Conservation (phyloP, 2,113 vertebrate genomes). For the Vulpes vulpes region DNA sequence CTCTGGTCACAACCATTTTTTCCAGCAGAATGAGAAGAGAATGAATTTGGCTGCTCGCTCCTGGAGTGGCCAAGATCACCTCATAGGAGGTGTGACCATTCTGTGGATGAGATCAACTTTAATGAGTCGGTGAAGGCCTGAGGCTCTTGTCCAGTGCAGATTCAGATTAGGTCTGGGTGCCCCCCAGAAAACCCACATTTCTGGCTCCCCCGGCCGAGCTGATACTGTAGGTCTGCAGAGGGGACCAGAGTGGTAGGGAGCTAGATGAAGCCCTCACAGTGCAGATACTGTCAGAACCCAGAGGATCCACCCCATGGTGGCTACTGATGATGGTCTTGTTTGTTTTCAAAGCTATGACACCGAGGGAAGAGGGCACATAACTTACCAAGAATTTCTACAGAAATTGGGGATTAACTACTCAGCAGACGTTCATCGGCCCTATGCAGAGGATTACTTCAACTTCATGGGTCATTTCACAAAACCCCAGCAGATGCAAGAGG, state of each 20-base stretch:
- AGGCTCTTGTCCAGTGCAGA: neutral
- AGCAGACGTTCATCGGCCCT: slow-evolving; percentile 53
- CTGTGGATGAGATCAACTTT: neutral
- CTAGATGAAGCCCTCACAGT: rapidly evolving
- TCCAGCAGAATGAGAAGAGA: rapidly evolving
- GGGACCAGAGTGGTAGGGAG: rapidly evolving
- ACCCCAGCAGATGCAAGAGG: slow-evolving; percentile 76
- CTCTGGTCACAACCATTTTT: neutral
- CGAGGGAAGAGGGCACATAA: slow-evolving; percentile 84
- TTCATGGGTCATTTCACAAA: slow-evolving; percentile 81
- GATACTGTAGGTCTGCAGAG: neutral
- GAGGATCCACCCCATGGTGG: rapidly evolving
- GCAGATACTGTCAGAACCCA: rapidly evolving
- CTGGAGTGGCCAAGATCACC: rapidly evolving
- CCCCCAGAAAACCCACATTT: rapidly evolving
- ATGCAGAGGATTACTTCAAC: slow-evolving; percentile 68
- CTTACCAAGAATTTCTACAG: slow-evolving; percentile 87
- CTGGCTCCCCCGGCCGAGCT: neutral
- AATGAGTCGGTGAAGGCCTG: rapidly evolving
- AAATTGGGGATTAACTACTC: slow-evolving; percentile 79
- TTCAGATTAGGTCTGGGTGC: neutral
- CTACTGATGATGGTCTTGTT: neutral
- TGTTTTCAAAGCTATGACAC: slow-evolving; percentile 87
- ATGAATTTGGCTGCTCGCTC: rapidly evolving
- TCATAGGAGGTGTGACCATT: rapidly evolving